Base-by-base conservation (phyloP, 2,113 vertebrate species). In the Apteryx mantelli region DNA sequence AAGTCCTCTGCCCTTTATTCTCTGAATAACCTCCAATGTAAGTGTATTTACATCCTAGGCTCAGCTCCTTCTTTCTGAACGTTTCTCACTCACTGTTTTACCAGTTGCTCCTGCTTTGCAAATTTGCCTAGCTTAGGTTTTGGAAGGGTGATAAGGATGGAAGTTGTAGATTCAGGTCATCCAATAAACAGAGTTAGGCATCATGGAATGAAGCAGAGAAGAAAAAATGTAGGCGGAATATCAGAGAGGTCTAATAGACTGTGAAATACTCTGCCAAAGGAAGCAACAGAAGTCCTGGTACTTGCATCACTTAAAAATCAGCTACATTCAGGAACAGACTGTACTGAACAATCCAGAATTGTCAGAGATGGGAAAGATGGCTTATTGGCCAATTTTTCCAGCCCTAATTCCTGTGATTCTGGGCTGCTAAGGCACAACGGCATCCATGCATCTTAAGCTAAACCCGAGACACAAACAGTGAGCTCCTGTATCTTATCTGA, bases 1-100 rank as follows among this genome's bases (percentile, higher is more conserved):
- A 83, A 94, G 79, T 38, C 73, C 73, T 71, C 36, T 81, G 88
- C 79, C 95, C 91, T 95, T 82, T 95, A 86, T 64, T 94, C 85
- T 86, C 70, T 82, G 87, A 87, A 92, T 85, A 92, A 95, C 94
- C 91, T 94, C 79, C 85, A 95, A 69, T 86, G 50, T 38, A 91
- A 70, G 53, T 7, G 53, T 10, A 83, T 88, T 92, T 89, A 55
- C 50, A 36, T 20, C 52, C 42, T 87, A 66, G 44, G 34, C 53
- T 40, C 40, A 5, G 78, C 36, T 77, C 46, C 44, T 56, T 11
- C 64, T 73, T 60, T 17, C 22, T 1, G 25, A 65, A 46, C 2
- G 0, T 66, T 86, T 78, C 48, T 46, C 55, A 38, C 48, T 88
- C 5, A 0, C 40, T 66, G 14, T 66, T 83, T 20, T 74, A 78